Conservation (phyloP, 1,140 invertebrate genomes). For the Euura lappo region DNA sequence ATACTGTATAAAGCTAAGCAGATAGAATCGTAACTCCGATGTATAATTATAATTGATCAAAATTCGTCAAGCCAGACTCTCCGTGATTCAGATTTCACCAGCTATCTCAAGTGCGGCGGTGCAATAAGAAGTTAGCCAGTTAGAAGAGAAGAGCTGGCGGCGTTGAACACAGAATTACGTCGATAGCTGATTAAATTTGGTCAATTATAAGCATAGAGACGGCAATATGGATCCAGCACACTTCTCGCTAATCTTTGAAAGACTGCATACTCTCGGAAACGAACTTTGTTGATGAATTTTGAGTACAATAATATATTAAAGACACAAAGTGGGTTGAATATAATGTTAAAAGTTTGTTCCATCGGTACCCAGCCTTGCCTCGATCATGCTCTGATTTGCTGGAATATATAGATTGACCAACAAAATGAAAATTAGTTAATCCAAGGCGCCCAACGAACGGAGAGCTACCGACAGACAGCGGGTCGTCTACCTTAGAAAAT, state of each 20-base stretch:
- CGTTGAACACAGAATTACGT: too few relatives aligned
- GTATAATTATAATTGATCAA: not conserved
- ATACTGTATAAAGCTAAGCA: not conserved
- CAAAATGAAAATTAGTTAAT: slow-evolving; percentile 6
- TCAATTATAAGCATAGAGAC: not conserved
- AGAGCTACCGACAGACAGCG: slow-evolving; percentile 19
- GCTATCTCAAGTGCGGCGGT: not conserved
- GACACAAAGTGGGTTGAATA: too few relatives aligned
- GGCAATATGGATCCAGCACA: not conserved
- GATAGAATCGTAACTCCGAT: not conserved
- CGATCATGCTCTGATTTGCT: not conserved
- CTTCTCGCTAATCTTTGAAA: not conserved
- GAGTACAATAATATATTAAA: too few relatives aligned
- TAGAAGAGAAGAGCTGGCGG: too few relatives aligned
- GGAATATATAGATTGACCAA: not conserved
- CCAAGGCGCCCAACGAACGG: slow-evolving; percentile 26
- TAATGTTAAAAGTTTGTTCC: not conserved
- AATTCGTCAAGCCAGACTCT: not conserved
- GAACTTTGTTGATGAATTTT: not conserved
- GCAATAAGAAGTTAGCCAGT: too few relatives aligned
- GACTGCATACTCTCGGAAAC: not conserved
- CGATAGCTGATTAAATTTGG: not conserved
- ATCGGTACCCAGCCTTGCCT: not conserved
- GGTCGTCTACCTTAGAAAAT: slow-evolving; percentile 26
- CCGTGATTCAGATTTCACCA: not conserved